Evolutionary conservation across 2,797 vertebrate species (phyloP), one percentile per base, ranked within the genome.

Genomic region (Gymnothorax reevesii): DNA sequence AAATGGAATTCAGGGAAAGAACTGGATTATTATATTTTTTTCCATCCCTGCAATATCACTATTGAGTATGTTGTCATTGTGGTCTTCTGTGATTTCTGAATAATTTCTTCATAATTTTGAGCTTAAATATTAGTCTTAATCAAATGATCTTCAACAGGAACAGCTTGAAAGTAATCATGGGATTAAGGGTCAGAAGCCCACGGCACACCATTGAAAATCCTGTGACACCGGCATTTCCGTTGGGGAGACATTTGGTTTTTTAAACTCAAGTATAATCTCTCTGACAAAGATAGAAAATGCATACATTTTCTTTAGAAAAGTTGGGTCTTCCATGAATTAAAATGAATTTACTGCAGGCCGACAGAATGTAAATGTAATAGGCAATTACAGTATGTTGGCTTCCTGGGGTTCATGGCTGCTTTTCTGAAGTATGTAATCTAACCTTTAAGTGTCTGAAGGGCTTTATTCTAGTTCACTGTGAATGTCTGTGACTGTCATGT

Each of bases 181-280:
- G 33, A 1, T 42, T 42, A 42, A 42, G 33, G 33, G 33, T 42
- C 33, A n/a, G 33, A 42, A 2, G 33, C 33, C 33, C 33, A 42
- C 33, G 1, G 33, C 33, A 42, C 33, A 42, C 33, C 33, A 42
- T 42, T 42, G 33, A 42, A 42, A 42, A 42, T 42, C 33, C 33
- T 42, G 33, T 42, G 33, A 42, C 33, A 42, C 33, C 33, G 33
- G 33, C 1, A 42, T 42, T 42, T 42, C 33, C 2, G 2, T 2
- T 42, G 33, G 33, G 33, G 33, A 2, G 2, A 42, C 33, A 42
- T 42, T 42, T 42, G 1, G 33, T 2, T 1, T 42, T 42, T 88
- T 86, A 85, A 88, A 89, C 4, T 75, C 13, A 15, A 75, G 71
- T 75, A 15, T 75, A 42, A 49, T 1, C 10, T 75, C 10, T 49